A percentile compares a stretch with the other conserved stretches of the same genome.
Evolutionary conservation across 2,113 vertebrate species (phyloP).

Genomic region (Lepus americanus): DNA sequence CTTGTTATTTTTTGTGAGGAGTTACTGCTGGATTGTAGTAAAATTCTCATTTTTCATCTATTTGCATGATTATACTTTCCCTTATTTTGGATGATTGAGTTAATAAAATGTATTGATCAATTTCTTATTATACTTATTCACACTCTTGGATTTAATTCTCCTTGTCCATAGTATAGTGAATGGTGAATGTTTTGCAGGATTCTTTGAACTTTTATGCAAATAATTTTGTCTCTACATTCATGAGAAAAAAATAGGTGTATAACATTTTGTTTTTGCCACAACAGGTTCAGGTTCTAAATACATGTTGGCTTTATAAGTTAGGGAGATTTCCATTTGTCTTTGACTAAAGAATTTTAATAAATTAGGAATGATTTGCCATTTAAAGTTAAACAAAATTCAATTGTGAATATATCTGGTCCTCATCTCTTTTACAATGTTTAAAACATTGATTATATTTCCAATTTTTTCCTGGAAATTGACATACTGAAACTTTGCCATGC

Average conservation of each 20-base stretch:
- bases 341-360: constrained; percentile 17
- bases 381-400: constrained; percentile 3
- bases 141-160: not conserved
- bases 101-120: not conserved
- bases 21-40: not conserved
- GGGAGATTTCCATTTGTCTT: not conserved
- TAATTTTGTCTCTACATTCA: not conserved
- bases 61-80: not conserved
- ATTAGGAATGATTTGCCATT: not conserved
- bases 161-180: not conserved
- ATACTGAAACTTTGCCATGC: not conserved
- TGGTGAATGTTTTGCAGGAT: not conserved
- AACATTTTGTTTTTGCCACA: not conserved
- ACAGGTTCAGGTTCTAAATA: not conserved
- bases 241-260: not conserved
- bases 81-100: not conserved
- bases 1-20: not conserved
- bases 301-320: not conserved
- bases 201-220: not conserved
- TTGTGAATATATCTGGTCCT: not conserved
- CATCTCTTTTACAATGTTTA: not conserved
- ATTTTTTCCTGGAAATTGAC: not conserved
- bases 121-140: not conserved
- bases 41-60: not conserved
- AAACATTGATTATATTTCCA: not conserved